A percentile compares a stretch with the other conserved stretches of the same genome.
Evolutionary conservation across 2,113 vertebrate genomes (phyloP).

Genomic region (Epinephelus lanceolatus): DNA sequence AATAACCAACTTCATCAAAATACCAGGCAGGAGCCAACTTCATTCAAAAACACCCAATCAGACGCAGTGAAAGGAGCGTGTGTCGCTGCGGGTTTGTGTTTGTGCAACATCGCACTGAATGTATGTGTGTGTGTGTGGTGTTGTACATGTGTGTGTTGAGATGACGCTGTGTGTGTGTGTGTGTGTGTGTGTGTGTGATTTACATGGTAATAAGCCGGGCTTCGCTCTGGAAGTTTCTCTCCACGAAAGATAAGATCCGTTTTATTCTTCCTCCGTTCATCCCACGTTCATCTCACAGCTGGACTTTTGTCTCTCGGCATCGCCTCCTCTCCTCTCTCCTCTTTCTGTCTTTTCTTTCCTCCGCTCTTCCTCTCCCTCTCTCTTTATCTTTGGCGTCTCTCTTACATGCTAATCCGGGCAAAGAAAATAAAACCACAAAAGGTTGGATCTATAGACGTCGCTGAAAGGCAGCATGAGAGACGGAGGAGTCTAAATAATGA

Average conservation of each 20-base stretch:
- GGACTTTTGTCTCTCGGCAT: conserved; percentile 75
- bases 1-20: conserved; percentile 76
- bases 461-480: not conserved
- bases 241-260: conserved; percentile 65
- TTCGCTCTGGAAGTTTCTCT: conserved; percentile 63
- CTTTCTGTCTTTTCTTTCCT: conserved; percentile 40
- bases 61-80: conserved; percentile 51
- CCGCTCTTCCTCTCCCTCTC: conserved; percentile 5
- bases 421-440: conserved; percentile 38
- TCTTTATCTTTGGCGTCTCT: conserved; percentile 13
- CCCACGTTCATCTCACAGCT: conserved; percentile 78
- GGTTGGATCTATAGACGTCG: not conserved
- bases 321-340: conserved; percentile 47
- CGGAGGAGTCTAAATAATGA: not conserved
- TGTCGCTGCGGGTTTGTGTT: conserved; percentile 62
- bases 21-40: conserved; percentile 71
- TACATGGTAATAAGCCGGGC: conserved; percentile 71
- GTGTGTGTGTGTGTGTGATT: conserved; percentile 70
- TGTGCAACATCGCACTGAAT: conserved; percentile 65
- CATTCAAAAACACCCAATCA: conserved; percentile 59
- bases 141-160: not conserved
- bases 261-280: conserved; percentile 71
- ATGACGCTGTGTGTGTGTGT: conserved; percentile 25
- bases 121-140: conserved; percentile 17
- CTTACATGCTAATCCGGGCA: conserved; percentile 48